Evolutionary conservation across 2,113 vertebrate species (phyloP).

Genomic region (Corythornis madagascariensis): DNA sequence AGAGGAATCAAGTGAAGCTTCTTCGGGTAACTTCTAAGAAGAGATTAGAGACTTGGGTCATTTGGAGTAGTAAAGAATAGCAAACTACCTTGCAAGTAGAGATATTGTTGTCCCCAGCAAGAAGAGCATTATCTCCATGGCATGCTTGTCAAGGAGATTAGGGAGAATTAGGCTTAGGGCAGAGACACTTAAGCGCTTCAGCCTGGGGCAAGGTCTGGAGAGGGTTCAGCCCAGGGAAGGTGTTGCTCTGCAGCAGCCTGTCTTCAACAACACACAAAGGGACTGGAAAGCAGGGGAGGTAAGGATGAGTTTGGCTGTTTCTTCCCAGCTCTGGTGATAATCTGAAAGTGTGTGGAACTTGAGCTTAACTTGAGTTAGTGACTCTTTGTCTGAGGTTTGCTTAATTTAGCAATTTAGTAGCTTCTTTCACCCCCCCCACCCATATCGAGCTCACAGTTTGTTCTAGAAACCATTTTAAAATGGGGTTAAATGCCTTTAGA

Average conservation of each 20-base stretch:
- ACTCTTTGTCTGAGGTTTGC: not conserved
- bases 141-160: constrained; percentile 80
- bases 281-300: not conserved
- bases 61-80: not conserved
- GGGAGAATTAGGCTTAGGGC: constrained; percentile 74
- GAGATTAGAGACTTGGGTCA: not conserved
- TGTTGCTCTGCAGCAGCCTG: constrained; percentile 28
- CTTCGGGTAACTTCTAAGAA: not conserved
- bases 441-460: not conserved
- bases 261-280: not conserved
- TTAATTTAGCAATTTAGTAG: not conserved
- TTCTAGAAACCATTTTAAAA: not conserved
- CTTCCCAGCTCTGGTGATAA: not conserved
- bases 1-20: not conserved
- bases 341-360: not conserved
- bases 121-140: constrained; percentile 75
- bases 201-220: constrained; percentile 40
- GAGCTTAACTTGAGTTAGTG: too few relatives aligned
- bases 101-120: not conserved
- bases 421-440: not conserved
- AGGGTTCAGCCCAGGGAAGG: not conserved
- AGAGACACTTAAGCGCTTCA: constrained; percentile 61
- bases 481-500: not conserved
- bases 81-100: not conserved
- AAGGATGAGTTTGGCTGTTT: constrained; percentile 1